Base-by-base conservation (phyloP, 2,113 vertebrate genomes). In the Misgurnus anguillicaudatus region DNA sequence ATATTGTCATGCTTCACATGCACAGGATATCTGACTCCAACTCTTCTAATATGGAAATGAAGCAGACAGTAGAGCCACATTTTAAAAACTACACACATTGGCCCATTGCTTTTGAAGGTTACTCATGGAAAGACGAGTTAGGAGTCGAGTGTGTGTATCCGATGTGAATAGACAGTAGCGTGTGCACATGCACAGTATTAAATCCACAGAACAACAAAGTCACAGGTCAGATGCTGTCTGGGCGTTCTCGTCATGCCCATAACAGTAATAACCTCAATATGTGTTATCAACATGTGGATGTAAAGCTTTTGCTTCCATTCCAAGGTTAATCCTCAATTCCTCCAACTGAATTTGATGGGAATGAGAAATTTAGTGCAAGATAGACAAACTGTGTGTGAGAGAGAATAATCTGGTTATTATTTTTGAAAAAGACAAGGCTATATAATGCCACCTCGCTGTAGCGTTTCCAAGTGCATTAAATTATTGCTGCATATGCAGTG, bases 41-140 rank as follows among this genome's bases (percentile, higher is more conserved):
- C 73, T 60, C 61, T 76, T 80, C 79, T 83, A 75, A 73, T 80
- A 77, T 83, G 82, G 79, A 83, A 83, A 83, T 83, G 68, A 71
- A 62, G 65, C 70, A 62, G 71, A 77, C 68, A 80, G 70, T 69
- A 71, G 68, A 80, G 74, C 47, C 74, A 53, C 31, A 38, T 45
- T 76, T 53, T 53, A 48, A 5, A 63, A 65, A 64, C 60, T 63
- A 75, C 75, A 73, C 67, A 81, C 75, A 74, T 55, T 63, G 55
- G 36, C 19, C 57, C 21, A 16, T 11, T 39, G 65, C 66, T 19
- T 39, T n/a, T 72, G 79, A 81, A 81, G 75, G 63, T 81, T 77
- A 80, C 47, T 38, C 53, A 9, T 65, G 67, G 48, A 83, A 60
- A 14, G 51, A 19, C 60, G 58, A 58, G 11, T 62, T 14, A 45